Percentiles rank a stretch among this genome's conserved stretches.
Conservation (phyloP, 2,797 vertebrate genomes). For the Anguilla obscura region DNA sequence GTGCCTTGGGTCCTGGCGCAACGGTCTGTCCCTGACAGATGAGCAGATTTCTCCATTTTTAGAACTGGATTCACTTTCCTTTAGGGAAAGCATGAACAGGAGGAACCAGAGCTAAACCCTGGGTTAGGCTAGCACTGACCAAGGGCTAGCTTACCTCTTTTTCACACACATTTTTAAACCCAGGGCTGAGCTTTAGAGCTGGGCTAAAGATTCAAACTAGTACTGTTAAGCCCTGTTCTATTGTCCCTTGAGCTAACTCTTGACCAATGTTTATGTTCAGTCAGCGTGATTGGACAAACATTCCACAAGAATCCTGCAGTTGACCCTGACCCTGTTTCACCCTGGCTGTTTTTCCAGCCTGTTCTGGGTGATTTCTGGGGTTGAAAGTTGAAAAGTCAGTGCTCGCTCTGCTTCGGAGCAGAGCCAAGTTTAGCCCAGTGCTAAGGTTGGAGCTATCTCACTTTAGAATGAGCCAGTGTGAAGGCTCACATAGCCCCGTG, state of each 20-base stretch:
- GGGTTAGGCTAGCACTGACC: neutral
- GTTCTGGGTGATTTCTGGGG: neutral
- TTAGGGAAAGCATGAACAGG: neutral
- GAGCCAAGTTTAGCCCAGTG: neutral
- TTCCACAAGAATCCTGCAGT: neutral
- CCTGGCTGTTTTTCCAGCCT: neutral
- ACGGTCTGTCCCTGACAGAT: neutral
- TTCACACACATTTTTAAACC: too few species aligned
- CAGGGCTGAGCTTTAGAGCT: neutral
- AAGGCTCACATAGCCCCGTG: neutral
- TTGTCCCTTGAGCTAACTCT: neutral
- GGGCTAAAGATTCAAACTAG: neutral
- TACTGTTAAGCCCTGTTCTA: neutral
- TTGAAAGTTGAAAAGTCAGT: too few species aligned
- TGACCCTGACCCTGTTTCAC: neutral
- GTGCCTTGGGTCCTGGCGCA: neutral
- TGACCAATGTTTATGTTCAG: neutral
- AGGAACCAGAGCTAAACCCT: neutral
- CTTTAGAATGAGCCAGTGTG: neutral
- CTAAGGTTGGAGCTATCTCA: neutral
- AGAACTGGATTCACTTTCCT: neutral
- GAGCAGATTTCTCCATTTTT: neutral
- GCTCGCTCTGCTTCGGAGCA: neutral
- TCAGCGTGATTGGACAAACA: neutral
- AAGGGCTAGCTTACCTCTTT: neutral